Evolutionary conservation across 2,888 invertebrate genomes (phyloP).

Genomic region (Metopia argyrocephala): DNA sequence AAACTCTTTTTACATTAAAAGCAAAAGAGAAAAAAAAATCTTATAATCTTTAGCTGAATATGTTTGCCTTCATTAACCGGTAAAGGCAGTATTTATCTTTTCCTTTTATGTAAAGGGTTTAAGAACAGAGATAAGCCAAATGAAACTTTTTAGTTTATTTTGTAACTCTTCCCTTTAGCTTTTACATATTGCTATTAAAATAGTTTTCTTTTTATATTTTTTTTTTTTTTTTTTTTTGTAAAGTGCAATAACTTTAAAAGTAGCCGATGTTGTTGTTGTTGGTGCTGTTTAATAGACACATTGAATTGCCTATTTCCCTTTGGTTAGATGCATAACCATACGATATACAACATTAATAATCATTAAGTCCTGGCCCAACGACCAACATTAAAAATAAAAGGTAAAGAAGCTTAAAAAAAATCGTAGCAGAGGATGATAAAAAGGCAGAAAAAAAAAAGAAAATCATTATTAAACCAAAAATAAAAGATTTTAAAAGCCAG

Average conservation of each 20-base stretch:
- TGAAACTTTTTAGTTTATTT: no score
- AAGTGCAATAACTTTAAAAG: neutral
- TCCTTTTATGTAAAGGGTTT: no score
- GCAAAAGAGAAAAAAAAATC: no score
- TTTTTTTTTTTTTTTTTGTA: neutral
- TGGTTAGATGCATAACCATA: neutral
- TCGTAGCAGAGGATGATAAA: neutral
- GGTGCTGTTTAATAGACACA: conserved; percentile 20
- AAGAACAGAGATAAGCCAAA: no score
- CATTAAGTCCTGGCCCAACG: conserved; percentile 52
- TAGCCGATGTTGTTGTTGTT: neutral
- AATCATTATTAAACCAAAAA: conserved; percentile 49
- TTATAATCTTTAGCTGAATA: no score
- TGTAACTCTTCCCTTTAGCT: no score
- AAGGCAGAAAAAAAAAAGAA: neutral
- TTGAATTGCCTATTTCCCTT: conserved; percentile 49
- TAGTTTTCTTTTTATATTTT: conserved; percentile 14
- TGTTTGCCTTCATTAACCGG: no score
- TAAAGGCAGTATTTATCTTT: no score
- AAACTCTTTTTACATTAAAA: no score
- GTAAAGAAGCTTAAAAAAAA: neutral
- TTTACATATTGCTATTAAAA: no score
- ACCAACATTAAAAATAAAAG: neutral
- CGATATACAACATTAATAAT: conserved; percentile 39
- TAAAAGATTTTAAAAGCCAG: conserved; percentile 1